phyloP scores from a whole-genome alignment of 2,888 invertebrate genomes.

The Drosophila villosipedis region DNA sequence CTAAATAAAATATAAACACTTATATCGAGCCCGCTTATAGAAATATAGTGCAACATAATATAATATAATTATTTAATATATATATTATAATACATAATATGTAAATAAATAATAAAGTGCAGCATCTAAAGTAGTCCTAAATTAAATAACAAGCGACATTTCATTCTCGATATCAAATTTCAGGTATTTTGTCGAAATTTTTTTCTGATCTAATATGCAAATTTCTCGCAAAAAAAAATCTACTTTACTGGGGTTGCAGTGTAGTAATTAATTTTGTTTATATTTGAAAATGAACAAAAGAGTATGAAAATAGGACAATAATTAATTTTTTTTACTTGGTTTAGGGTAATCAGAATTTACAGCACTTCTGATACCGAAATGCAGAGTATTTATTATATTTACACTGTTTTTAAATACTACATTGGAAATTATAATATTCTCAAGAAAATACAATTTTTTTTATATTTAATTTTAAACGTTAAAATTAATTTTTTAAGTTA shows the following conservation, averaged over 20 bases:
- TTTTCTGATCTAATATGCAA: not conserved
- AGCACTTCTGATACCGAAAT: fast-evolving
- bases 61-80: not conserved
- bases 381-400: not conserved
- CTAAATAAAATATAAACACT: not conserved
- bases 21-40: not conserved
- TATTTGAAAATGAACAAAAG: not conserved
- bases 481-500: not conserved
- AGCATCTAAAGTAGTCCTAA: not conserved
- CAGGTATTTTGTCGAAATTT: not conserved
- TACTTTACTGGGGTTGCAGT: not conserved
- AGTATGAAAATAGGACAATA: not conserved
- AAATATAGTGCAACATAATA: not conserved
- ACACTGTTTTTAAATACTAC: not conserved
- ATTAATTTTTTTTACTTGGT: not conserved
- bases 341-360: not conserved
- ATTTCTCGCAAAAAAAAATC: not conserved
- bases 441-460: not conserved
- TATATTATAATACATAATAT: not conserved
- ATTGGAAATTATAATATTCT: not conserved
- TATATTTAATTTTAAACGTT: not conserved
- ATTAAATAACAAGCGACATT: not conserved
- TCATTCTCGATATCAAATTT: not conserved
- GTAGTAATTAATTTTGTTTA: not conserved
- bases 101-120: not conserved